These are phyloP conservation scores for Noctuana brunneofusca DNA, from an alignment of 2,888 invertebrate species.

Conservation along the genomic window DNA sequence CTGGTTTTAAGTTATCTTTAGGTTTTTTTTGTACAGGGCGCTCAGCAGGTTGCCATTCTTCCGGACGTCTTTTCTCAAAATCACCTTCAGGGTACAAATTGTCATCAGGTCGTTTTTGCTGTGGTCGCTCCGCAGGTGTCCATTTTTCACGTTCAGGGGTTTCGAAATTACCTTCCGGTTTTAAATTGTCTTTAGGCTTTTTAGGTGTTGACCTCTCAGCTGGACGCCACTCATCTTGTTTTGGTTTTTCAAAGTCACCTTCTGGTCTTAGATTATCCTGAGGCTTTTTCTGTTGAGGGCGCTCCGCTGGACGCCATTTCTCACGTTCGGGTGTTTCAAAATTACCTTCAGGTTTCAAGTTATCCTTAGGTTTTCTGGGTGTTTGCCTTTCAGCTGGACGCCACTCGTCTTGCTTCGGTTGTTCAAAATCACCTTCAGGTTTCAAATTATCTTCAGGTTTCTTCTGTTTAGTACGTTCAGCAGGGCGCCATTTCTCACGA, in stretches of 20 bases:
- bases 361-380: constrained; percentile 73
- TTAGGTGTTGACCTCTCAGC: constrained; percentile 60
- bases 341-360: constrained; percentile 80
- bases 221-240: constrained; percentile 57
- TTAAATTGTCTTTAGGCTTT: constrained; percentile 76
- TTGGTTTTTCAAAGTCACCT: constrained; percentile 72
- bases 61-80: constrained; percentile 62
- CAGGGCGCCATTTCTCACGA: not conserved
- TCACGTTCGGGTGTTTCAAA: constrained; percentile 70
- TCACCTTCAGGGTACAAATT: constrained; percentile 83
- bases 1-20: constrained; percentile 76
- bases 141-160: constrained; percentile 63
- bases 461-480: constrained; percentile 56
- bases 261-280: too few species aligned
- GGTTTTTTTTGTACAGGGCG: constrained; percentile 49
- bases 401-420: constrained; percentile 55
- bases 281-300: too few species aligned
- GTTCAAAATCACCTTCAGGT: constrained; percentile 82
- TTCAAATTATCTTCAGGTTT: constrained; percentile 67
- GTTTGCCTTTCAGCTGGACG: constrained; percentile 57
- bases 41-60: constrained; percentile 73
- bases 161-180: too few species aligned
- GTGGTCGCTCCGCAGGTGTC: constrained; percentile 77
- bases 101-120: constrained; percentile 80
- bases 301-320: constrained; percentile 65